These are phyloP conservation scores for Prionailurus bengalensis DNA, from an alignment of 2,113 vertebrate species.

Conservation along the genomic window DNA sequence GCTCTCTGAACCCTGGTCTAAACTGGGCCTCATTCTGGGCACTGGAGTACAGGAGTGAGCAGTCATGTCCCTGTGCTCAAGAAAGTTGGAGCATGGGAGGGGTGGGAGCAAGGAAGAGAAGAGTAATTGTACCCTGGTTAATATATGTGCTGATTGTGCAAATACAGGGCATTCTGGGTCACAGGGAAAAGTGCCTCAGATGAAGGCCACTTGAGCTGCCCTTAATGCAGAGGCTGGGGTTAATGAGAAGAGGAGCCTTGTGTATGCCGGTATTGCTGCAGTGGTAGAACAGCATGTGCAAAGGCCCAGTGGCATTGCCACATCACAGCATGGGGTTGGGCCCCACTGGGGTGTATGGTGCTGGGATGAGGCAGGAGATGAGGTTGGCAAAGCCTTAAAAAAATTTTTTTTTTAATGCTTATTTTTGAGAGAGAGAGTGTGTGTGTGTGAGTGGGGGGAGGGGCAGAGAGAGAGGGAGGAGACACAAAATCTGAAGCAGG, in stretches of 20 bases:
- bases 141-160: rapidly evolving
- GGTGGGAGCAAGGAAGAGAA: background rate
- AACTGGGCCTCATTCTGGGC: background rate
- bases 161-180: too few relatives aligned
- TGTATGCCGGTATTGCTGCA: background rate
- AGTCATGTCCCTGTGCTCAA: background rate
- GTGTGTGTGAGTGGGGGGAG: too few relatives aligned
- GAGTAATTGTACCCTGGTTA: too few relatives aligned
- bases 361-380: background rate
- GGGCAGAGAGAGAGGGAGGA: too few relatives aligned
- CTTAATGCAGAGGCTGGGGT: background rate
- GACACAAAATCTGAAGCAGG: too few relatives aligned
- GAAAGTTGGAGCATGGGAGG: background rate
- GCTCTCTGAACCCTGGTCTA: background rate
- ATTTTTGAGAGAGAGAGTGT: too few relatives aligned
- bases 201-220: background rate
- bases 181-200: background rate
- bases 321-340: rapidly evolving
- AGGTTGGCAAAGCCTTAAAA: background rate
- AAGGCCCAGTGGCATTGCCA: rapidly evolving
- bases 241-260: background rate
- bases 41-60: background rate
- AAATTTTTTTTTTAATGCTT: too few relatives aligned
- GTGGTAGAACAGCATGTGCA: rapidly evolving
- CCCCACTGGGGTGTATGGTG: rapidly evolving